These are phyloP conservation scores for Psilopsiagon aymara DNA, from an alignment of 2,113 vertebrate genomes.

Conservation along the genomic window DNA sequence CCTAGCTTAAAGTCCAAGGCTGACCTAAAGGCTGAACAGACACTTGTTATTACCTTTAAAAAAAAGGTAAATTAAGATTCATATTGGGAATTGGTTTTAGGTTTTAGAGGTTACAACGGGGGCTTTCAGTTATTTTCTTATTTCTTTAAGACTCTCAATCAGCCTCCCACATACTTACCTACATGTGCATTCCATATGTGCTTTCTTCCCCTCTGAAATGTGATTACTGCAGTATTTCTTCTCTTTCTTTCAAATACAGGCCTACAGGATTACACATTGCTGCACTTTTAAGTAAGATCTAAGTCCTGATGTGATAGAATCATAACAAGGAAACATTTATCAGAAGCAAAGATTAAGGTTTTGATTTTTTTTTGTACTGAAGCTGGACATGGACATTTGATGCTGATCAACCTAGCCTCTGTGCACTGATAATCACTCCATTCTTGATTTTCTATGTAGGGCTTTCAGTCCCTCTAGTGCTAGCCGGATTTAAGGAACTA, in stretches of 20 bases:
- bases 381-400: background rate
- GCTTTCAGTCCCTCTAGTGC: background rate
- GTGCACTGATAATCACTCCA: background rate
- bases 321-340: background rate
- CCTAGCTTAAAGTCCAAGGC: background rate
- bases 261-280: background rate
- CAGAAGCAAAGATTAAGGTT: background rate
- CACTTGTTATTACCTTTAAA: background rate
- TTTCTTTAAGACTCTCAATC: background rate
- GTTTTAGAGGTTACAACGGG: background rate
- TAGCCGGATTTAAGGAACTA: background rate
- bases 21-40: background rate
- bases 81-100: background rate
- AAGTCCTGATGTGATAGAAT: background rate
- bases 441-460: background rate
- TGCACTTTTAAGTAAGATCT: background rate
- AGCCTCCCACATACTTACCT: background rate
- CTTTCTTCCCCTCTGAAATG: background rate
- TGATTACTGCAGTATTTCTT: background rate
- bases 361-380: background rate
- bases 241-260: background rate
- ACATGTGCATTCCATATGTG: constrained; percentile 61
- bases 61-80: background rate
- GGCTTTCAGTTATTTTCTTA: background rate
- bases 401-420: background rate